Percentiles rank a stretch among this genome's conserved stretches.
These are phyloP conservation scores for Phoxinus dragarum DNA, from an alignment of 2,797 vertebrate species.

Conservation along the genomic window DNA sequence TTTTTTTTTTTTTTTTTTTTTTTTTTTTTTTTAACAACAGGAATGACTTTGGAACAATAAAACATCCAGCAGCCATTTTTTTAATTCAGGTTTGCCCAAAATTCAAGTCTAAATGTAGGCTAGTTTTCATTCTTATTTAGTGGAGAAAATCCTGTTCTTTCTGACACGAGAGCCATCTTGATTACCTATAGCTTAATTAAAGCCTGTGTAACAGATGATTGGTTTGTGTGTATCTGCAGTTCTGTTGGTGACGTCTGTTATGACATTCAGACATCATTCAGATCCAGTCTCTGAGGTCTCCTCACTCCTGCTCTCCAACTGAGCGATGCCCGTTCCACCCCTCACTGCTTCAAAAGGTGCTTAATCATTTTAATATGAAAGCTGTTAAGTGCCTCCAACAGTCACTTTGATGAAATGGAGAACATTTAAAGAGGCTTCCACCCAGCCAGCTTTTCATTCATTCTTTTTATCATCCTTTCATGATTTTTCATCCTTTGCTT, in stretches of 20 bases:
- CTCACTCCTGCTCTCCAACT: constrained; percentile 72
- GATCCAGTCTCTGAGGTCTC: constrained; percentile 64
- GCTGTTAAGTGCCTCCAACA: constrained; percentile 81
- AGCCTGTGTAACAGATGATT: constrained; percentile 13
- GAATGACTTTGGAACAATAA: background rate
- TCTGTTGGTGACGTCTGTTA: constrained; percentile 21
- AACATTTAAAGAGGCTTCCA: constrained; percentile 60
- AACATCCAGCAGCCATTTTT: background rate
- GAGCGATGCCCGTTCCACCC: constrained; percentile 69
- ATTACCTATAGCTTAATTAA: background rate
- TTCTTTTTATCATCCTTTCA: constrained; percentile 79
- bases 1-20: no score
- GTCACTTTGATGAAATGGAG: constrained; percentile 80
- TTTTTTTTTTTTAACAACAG: background rate
- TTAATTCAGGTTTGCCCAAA: background rate
- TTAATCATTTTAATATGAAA: constrained; percentile 84
- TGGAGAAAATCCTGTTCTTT: background rate
- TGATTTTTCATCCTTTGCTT: constrained; percentile 68
- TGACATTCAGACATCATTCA: constrained; percentile 70
- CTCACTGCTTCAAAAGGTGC: constrained; percentile 76
- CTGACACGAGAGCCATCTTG: background rate
- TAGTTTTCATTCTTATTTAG: background rate
- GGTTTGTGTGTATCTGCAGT: constrained; percentile 24
- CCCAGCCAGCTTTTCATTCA: constrained; percentile 75
- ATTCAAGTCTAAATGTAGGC: background rate